These are phyloP conservation scores for Pangasius sanitwongsei DNA, from an alignment of 2,797 vertebrate species.

Conservation along the genomic window DNA sequence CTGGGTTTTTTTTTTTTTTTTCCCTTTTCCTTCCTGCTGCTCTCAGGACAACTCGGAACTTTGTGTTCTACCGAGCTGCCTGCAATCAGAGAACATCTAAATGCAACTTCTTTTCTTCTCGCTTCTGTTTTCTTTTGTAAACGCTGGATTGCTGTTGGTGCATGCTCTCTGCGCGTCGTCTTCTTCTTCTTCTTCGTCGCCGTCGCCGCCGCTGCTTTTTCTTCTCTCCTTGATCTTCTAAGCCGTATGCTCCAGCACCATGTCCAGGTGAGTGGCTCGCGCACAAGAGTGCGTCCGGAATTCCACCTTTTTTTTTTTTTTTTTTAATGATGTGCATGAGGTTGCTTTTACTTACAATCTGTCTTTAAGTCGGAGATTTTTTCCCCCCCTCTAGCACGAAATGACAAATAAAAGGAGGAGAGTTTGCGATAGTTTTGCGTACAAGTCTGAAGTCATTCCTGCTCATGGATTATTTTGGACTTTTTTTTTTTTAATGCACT, in stretches of 20 bases:
- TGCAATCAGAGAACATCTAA: not conserved
- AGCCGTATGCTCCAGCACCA: slow-evolving; percentile 32
- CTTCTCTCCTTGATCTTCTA: slow-evolving; percentile 37
- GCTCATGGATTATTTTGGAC: not conserved
- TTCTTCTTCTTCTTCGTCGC: too few species aligned
- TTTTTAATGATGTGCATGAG: too few species aligned
- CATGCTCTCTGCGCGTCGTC: slow-evolving; percentile 33
- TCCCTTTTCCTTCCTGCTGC: not conserved
- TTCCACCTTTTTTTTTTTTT: too few species aligned
- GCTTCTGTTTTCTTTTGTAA: slow-evolving; percentile 8
- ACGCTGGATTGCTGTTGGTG: slow-evolving; percentile 37
- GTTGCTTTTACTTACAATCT: too few species aligned
- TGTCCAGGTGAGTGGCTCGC: slow-evolving; percentile 57
- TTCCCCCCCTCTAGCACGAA: not conserved
- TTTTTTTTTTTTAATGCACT: not conserved
- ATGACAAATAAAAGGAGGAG: not conserved
- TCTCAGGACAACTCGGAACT: not conserved
- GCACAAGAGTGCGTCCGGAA: not conserved
- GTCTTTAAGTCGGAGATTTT: not conserved
- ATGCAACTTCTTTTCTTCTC: slow-evolving; percentile 1
- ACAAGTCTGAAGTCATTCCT: not conserved
- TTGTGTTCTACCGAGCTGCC: not conserved
- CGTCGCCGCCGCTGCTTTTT: slow-evolving; percentile 3
- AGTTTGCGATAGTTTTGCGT: not conserved
- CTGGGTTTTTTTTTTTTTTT: not conserved